These are phyloP conservation scores for Lytechinus pictus DNA, from an alignment of 35 echinoderm and acorn worm genomes.

Conservation along the genomic window DNA sequence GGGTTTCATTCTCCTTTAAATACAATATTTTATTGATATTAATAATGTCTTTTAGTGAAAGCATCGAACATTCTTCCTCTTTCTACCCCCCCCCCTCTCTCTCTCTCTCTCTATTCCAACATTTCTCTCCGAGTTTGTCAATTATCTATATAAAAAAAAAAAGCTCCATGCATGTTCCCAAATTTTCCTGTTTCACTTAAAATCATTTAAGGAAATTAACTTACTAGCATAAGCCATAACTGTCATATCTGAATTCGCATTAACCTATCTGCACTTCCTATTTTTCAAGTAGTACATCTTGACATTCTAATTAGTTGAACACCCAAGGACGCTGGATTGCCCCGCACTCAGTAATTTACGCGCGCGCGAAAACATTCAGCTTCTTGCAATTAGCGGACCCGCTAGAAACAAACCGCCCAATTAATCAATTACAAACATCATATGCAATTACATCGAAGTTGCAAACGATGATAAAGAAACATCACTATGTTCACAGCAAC, in stretches of 20 bases:
- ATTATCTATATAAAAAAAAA: too few species aligned
- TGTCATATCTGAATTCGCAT: not conserved
- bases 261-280: not conserved
- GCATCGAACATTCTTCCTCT: not conserved
- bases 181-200: not conserved
- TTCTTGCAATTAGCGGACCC: not conserved
- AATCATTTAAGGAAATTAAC: not conserved
- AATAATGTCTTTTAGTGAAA: not conserved
- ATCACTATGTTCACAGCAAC: not conserved
- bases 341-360: not conserved
- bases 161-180: not conserved
- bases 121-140: not conserved
- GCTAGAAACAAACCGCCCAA: conserved; percentile 26
- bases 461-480: not conserved
- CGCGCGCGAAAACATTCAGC: not conserved
- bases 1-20: too few species aligned
- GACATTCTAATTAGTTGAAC: not conserved
- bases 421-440: conserved; percentile 22
- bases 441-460: not conserved
- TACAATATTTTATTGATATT: not conserved
- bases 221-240: not conserved
- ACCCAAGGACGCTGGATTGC: not conserved
- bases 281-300: not conserved
- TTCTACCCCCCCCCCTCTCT: not conserved
- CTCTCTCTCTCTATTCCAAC: not conserved